Evolutionary conservation across 2,888 invertebrate species (phyloP), one percentile per base, ranked within the genome.

Genomic region (Hylaea fasciaria): DNA sequence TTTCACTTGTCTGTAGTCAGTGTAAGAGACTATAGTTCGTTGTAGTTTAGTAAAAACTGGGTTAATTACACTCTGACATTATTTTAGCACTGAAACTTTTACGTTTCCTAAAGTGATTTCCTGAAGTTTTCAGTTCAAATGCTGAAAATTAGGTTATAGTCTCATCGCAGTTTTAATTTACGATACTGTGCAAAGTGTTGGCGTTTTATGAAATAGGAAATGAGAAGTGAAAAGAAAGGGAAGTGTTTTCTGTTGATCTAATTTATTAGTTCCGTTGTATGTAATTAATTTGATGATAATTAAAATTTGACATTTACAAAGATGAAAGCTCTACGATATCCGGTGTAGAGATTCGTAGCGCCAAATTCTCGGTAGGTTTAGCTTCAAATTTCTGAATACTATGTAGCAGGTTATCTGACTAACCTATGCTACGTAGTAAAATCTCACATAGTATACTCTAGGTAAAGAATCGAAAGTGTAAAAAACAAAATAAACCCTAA

Each of bases 41-140:
- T 8, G 2, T 29, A 22, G 11, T 12, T n/a, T 17, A 16, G 10
- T 4, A 40, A 45, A 32, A 54, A 54, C 12, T 47, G 28, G 52
- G 58, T 58, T 41, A 58, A 58, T 52, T 50, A 10, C 22, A 16
- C 40, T 37, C 51, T 47, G 48, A 37, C 52, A 7, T 37, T 29
- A 13, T 29, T 13, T 46, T 14, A 32, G 22, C 14, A 43, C 47
- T 16, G 22, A 57, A 51, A 63, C 40, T 60, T 65, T 59, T 54
- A 67, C 57, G 62, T 69, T 67, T 67, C 67, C 67, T 64, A 63
- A 67, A 67, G 55, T 53, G 55, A 66, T 69, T 63, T 61, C 49
- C 54, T 53, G 60, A 35, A 54, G 52, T 61, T 55, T 52, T 47
- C 43, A 58, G 57, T 51, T 65, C 55, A 58, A 60, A 62, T 61